Percentiles rank a stretch among this genome's conserved stretches.
Evolutionary conservation across 2,113 vertebrate species (phyloP).

Genomic region (Sciurus niger): DNA sequence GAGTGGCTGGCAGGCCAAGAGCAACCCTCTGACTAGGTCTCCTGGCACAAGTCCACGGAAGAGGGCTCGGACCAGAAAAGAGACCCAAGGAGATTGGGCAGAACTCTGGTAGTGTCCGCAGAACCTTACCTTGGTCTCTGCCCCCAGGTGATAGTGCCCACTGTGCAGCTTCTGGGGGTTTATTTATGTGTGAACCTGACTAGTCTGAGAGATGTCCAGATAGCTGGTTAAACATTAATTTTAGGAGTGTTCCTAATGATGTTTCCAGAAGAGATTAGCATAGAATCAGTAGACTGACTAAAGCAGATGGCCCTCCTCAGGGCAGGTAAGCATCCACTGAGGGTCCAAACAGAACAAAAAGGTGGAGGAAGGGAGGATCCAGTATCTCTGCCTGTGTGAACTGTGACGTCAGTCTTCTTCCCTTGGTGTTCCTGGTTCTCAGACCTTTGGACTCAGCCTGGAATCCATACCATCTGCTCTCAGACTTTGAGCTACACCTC

Average conservation of each 20-base stretch:
- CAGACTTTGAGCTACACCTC: neutral
- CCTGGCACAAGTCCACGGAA: neutral
- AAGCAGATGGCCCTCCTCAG: neutral
- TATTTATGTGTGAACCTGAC: neutral
- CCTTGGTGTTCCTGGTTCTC: neutral
- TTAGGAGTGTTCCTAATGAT: neutral
- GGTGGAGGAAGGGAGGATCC: neutral
- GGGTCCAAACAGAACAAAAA: neutral
- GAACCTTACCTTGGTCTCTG: neutral
- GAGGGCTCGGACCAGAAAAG: too few relatives aligned
- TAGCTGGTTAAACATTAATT: neutral
- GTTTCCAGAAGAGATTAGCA: neutral
- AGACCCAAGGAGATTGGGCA: neutral
- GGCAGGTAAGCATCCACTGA: neutral
- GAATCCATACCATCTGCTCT: neutral
- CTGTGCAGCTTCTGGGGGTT: neutral
- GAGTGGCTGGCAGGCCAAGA: rapidly evolving
- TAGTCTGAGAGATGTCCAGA: neutral
- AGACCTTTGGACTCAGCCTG: neutral
- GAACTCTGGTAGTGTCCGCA: neutral
- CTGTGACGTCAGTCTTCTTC: rapidly evolving
- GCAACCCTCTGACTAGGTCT: rapidly evolving
- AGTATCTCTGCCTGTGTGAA: neutral
- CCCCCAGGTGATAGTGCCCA: too few relatives aligned
- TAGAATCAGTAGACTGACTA: neutral